Base-by-base conservation (phyloP, 2,797 vertebrate species). In the Rhodeus uyekii region DNA sequence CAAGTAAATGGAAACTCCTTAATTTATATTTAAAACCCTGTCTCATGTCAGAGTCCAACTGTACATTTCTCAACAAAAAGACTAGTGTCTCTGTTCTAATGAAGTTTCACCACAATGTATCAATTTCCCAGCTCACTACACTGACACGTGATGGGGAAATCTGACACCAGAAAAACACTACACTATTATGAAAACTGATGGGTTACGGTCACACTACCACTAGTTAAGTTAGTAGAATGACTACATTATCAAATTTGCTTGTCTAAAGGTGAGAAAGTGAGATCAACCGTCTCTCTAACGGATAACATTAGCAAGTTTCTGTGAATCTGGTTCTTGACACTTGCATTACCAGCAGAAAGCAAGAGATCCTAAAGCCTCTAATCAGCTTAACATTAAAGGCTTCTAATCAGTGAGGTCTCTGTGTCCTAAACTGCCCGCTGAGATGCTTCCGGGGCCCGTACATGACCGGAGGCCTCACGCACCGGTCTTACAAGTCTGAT, bases 271-370 rank as follows among this genome's bases (percentile, higher is more conserved):
- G n/a, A 46, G 50, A 58, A 80, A 42, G 53, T 36, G 12, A 74
- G 36, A 73, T 32, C 36, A 53, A 18, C 10, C 1, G 27, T 74
- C 7, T 69, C 27, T 38, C 55, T 38, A 55, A 39, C n/a, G 27
- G 9, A 71, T 63, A 53, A 78, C 50, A 68, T 38, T 61, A 38
- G 46, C 39, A 55, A 34, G 65, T 5, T 60, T 61, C 64, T 22
- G 46, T 7, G 36, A 55, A n/a, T 78, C 75, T 44, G 55, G 39
- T 38, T 44, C 69, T 67, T 55, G 74, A 72, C 36, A 68, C 9
- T 0, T 18, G 64, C 77, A 87, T 84, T 78, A 80, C 39, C 88
- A 91, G 88, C 82, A 83, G 81, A 80, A 74, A 78, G 67, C 80
- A 73, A 27, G 32, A 78, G 82, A 77, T 68, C 29, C 61, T 42